Evolutionary conservation across 2,888 invertebrate species (phyloP), one percentile per base, ranked within the genome.

Genomic region (Apantesis nais): DNA sequence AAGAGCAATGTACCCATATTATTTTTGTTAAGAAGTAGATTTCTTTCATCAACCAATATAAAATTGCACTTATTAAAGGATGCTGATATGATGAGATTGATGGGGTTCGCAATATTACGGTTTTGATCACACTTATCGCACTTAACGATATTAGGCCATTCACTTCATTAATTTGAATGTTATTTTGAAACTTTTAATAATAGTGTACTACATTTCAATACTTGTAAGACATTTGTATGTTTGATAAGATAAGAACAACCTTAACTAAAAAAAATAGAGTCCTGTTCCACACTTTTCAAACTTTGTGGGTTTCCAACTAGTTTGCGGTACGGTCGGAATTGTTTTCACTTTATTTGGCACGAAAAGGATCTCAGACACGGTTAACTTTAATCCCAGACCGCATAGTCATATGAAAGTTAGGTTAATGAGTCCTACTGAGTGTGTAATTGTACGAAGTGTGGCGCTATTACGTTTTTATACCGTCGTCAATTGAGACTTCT

Each of bases 391-490:
- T 66, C 66, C 37, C 25, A n/a, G 14, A 39, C 63, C 44, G 62
- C 48, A 48, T 58, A n/a, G 29, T 58, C 62, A 66, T 65, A 31
- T 39, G 62, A 41, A 63, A 63, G 44, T 72, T 66, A 22, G 25
- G 22, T 31, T 69, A 66, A 72, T 65, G 52, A 71, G 67, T 55
- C 41, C 58, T 34, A 66, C 67, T 61, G 64, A 66, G 44, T 31
- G 71, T 62, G 67, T 22, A 31, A 31, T 55, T 72, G 68, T 55
- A 25, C 29, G 2, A 8, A 31, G n/a, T 66, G 66, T 37, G 52
- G 29, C 25, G 62, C n/a, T 69, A 70, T 73, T 55, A 66, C 62
- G 66, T 71, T 73, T 72, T 75, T 69, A 67, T 60, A 22, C 52
- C 55, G 60, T 16, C 31, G 41, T 58, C 52, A 69, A n/a, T 69